These are phyloP conservation scores for Onchidella celtica DNA, from an alignment of 2,888 invertebrate species.

Conservation along the genomic window DNA sequence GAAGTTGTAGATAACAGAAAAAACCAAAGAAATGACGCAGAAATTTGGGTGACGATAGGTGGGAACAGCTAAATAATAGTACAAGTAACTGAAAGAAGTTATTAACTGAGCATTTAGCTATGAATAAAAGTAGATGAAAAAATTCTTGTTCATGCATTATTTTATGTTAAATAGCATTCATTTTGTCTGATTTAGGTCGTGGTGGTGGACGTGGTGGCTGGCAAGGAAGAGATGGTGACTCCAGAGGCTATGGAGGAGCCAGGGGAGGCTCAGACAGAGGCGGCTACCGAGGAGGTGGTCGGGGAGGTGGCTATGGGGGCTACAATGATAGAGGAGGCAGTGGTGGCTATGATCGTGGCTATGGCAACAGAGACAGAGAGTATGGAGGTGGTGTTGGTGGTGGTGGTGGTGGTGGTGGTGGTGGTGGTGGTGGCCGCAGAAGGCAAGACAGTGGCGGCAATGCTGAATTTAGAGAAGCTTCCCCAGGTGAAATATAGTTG, in stretches of 20 bases:
- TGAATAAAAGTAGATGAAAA: too few species aligned
- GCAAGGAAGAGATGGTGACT: slow-evolving; percentile 24
- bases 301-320: slow-evolving; percentile 21
- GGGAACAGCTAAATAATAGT: too few species aligned
- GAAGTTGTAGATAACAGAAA: too few species aligned
- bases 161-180: too few species aligned
- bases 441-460: slow-evolving; percentile 68
- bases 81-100: too few species aligned
- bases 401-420: background rate
- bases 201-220: slow-evolving; percentile 27
- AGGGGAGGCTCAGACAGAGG: slow-evolving; percentile 25
- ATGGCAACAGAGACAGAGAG: slow-evolving; percentile 9
- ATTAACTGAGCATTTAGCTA: too few species aligned
- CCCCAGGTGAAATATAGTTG: slow-evolving; percentile 68
- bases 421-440: slow-evolving; percentile 55
- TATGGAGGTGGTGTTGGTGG: too few species aligned
- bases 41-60: too few species aligned
- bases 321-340: slow-evolving; percentile 32
- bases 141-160: too few species aligned
- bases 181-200: too few species aligned
- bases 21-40: too few species aligned
- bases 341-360: slow-evolving; percentile 22
- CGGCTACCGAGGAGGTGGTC: slow-evolving; percentile 6
- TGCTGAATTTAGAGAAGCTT: slow-evolving; percentile 74
- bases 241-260: slow-evolving; percentile 11